Evolutionary conservation across 2,113 vertebrate species (phyloP).

Genomic region (Apodemus sylvaticus): DNA sequence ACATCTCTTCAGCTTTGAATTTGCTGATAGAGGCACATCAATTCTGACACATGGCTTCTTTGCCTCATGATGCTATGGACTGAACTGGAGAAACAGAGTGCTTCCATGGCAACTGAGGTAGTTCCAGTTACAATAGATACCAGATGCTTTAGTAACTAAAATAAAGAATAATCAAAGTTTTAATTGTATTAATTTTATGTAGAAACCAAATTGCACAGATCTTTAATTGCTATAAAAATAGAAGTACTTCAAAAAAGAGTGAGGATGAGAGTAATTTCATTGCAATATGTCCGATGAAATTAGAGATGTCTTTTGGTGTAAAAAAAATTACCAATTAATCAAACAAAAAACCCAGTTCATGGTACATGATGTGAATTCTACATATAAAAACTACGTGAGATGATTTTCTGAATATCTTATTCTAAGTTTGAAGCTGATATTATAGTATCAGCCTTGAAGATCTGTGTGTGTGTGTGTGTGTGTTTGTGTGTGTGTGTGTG

Average conservation of each 20-base stretch:
- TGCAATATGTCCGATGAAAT: not conserved
- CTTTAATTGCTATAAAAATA: not conserved
- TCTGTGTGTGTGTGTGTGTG: not conserved
- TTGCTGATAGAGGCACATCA: not conserved
- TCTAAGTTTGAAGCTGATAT: not conserved
- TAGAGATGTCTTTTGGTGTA: not conserved
- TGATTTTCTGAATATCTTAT: not conserved
- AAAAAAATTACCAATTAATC: not conserved
- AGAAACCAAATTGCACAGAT: not conserved
- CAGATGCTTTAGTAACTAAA: not conserved
- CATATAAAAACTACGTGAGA: not conserved
- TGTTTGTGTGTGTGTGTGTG: not conserved
- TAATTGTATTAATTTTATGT: not conserved
- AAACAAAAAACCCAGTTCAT: not conserved
- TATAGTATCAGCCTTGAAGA: not conserved
- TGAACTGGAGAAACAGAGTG: not conserved
- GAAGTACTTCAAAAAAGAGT: not conserved
- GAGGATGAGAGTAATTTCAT: not conserved
- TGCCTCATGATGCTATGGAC: not conserved
- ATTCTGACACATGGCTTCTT: not conserved
- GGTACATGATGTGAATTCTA: not conserved
- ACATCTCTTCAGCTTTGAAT: not conserved
- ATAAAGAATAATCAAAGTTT: not conserved
- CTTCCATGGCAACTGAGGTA: not conserved
- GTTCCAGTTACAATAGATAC: not conserved